Base-by-base conservation (phyloP, 2,113 vertebrate genomes). In the Entelurus aequoreus region DNA sequence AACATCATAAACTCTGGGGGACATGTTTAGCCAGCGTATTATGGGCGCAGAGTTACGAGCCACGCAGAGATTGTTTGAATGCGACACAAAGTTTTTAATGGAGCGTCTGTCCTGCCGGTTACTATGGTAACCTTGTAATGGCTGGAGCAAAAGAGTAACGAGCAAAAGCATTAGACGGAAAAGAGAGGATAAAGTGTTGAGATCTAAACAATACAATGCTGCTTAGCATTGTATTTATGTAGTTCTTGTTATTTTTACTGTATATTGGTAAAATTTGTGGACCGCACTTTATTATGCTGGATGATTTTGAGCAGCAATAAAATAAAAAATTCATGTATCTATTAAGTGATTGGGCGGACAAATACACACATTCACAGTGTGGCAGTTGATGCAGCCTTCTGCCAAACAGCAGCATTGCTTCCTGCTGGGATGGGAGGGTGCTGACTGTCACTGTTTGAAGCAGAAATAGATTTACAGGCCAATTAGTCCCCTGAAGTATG, bases 401-500 rank as follows among this genome's bases (percentile, higher is more conserved):
- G 3, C 42, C 42, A 46, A n/a, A 16, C 61, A 14, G 37, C 55
- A 9, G 5, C 8, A 1, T 38, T 6, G 21, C 62, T 46, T 66
- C 77, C 60, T 0, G 35, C 68, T 21, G 67, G 36, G 68, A 58
- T 8, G 54, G 37, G 13, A 40, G 66, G 74, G 77, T 56, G 16
- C 62, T 6, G 16, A 49, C 67, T 66, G 71, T 77, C 78, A 72
- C 48, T 3, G 46, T 51, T 40, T 36, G 60, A 75, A 68, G 56
- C 65, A 54, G 61, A 8, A 28, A 48, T 70, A 62, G 72, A 75
- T 68, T 74, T 56, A 62, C 56, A 64, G 75, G 66, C 80, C 78
- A 84, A 83, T 84, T 81, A 80, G 76, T 58, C 58, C 72, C 54
- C 8, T 71, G 61, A 65, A 75, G 76, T 53, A 69, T 74, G 78